Conservation (phyloP, 2,797 vertebrate genomes). For the Silurus lanzhouensis region DNA sequence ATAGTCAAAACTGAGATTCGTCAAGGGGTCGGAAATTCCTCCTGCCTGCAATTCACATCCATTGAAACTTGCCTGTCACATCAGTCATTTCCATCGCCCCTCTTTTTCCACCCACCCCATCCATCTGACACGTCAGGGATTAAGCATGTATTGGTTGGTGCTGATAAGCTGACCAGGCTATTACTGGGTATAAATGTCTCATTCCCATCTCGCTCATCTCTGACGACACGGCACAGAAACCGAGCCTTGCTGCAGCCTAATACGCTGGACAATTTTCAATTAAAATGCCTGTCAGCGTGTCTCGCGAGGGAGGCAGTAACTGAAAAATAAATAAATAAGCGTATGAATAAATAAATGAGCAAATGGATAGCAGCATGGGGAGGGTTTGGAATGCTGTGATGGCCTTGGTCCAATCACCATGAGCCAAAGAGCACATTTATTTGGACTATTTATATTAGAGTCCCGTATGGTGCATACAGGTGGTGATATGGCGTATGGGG, state of each 20-base stretch:
- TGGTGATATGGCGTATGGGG: constrained; percentile 30
- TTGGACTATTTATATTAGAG: constrained; percentile 17
- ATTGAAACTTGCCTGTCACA: constrained; percentile 23
- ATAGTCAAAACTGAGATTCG: not conserved
- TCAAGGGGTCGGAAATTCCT: constrained; percentile 43
- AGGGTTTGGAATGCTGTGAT: constrained; percentile 18
- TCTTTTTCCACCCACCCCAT: constrained; percentile 7
- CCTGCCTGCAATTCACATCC: constrained; percentile 53
- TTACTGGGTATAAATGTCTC: constrained; percentile 71
- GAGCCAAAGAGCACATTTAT: constrained; percentile 22
- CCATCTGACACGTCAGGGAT: constrained; percentile 62
- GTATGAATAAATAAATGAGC: constrained; percentile 61
- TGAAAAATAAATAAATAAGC: constrained; percentile 62
- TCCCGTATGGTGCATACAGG: constrained; percentile 10
- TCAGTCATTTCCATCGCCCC: constrained; percentile 33
- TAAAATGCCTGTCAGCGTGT: constrained; percentile 68
- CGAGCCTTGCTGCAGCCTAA: constrained; percentile 55
- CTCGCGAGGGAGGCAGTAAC: constrained; percentile 59
- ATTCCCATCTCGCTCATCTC: constrained; percentile 64
- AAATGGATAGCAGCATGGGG: constrained; percentile 47
- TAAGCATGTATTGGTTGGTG: constrained; percentile 70
- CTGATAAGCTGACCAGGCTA: constrained; percentile 69
- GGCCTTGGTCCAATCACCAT: constrained; percentile 34
- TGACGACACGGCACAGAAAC: constrained; percentile 50
- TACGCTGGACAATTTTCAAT: constrained; percentile 72